These are phyloP conservation scores for Ammodytes marinus DNA, from an alignment of 2,113 vertebrate species.

Conservation along the genomic window DNA sequence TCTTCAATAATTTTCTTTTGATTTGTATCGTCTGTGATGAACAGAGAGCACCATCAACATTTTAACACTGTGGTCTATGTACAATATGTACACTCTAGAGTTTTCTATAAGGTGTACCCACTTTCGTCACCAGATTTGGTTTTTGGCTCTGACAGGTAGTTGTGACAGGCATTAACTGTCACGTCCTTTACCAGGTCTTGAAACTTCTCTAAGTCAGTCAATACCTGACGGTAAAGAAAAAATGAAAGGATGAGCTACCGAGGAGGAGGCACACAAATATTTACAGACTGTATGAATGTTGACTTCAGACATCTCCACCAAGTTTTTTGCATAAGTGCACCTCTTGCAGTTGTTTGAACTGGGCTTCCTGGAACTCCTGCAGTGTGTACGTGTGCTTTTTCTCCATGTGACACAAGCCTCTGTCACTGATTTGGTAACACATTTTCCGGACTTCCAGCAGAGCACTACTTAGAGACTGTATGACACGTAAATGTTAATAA, in stretches of 20 bases:
- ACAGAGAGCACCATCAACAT: neutral
- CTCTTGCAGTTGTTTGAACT: slow-evolving; percentile 82
- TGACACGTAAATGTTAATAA: slow-evolving; percentile 25
- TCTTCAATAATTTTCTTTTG: slow-evolving; percentile 78
- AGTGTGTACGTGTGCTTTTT: slow-evolving; percentile 84
- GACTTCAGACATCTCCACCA: neutral
- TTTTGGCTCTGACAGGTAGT: slow-evolving; percentile 76
- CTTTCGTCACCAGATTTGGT: slow-evolving; percentile 68
- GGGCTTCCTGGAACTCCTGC: slow-evolving; percentile 83
- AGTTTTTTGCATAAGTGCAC: slow-evolving; percentile 67
- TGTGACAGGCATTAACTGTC: slow-evolving; percentile 82
- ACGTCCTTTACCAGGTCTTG: slow-evolving; percentile 86
- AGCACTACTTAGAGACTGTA: slow-evolving; percentile 86
- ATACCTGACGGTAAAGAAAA: slow-evolving; percentile 77
- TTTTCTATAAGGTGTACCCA: neutral
- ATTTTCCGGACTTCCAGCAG: slow-evolving; percentile 88
- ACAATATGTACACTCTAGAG: neutral
- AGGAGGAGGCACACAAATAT: neutral
- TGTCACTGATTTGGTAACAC: slow-evolving; percentile 85
- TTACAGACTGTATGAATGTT: neutral
- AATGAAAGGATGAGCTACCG: neutral
- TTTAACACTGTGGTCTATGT: neutral
- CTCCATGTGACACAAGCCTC: slow-evolving; percentile 84
- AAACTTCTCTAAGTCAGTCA: slow-evolving; percentile 82
- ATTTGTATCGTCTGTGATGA: slow-evolving; percentile 57